phyloP scores from a whole-genome alignment of 2,113 vertebrate species.

The Pavo muticus region DNA sequence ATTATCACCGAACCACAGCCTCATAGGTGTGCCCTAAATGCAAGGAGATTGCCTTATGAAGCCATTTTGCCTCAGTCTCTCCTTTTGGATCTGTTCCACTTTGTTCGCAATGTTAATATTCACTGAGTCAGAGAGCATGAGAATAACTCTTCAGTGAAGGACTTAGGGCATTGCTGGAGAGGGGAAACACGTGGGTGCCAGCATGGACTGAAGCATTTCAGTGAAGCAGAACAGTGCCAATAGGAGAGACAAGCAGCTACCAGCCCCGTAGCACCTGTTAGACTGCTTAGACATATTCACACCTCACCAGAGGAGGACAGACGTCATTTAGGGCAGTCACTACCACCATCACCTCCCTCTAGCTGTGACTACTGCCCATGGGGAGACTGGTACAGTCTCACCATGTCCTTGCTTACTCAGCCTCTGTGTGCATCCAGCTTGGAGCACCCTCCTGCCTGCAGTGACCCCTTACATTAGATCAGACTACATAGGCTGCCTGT shows the following conservation, averaged over 20 bases:
- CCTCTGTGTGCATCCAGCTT: not conserved
- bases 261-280: not conserved
- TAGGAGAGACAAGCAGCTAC: accelerated
- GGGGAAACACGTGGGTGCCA: not conserved
- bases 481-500: not conserved
- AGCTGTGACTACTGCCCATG: not conserved
- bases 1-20: not conserved
- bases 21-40: not conserved
- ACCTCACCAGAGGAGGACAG: not conserved
- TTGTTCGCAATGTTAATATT: not conserved
- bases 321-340: not conserved
- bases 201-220: not conserved
- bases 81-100: conserved; percentile 26
- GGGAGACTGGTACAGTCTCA: not conserved
- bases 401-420: not conserved
- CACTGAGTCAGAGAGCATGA: not conserved
- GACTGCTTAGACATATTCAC: not conserved
- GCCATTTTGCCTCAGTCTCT: conserved; percentile 13
- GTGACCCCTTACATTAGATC: not conserved
- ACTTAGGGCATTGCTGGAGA: not conserved
- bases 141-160: not conserved
- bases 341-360: not conserved
- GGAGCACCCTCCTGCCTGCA: not conserved
- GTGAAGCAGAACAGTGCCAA: not conserved
- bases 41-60: conserved; percentile 41